phyloP scores from a whole-genome alignment of 2,797 vertebrate species.

The Loriculus beryllinus region DNA sequence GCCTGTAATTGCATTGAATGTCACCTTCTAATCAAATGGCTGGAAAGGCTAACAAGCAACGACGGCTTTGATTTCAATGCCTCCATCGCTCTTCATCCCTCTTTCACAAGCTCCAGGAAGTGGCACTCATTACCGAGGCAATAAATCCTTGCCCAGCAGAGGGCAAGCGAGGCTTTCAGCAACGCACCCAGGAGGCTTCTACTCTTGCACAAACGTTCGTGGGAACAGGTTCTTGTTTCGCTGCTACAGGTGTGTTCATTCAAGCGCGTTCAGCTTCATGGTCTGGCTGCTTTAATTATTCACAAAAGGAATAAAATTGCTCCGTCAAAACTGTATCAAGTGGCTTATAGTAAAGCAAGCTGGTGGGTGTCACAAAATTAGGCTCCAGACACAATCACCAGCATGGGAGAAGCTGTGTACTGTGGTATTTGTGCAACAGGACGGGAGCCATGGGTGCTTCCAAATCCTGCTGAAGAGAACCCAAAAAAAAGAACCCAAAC shows the following conservation, averaged over 20 bases:
- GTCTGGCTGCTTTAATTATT: not conserved
- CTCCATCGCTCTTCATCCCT: not conserved
- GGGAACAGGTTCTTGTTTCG: not conserved
- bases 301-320: not conserved
- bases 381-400: not conserved
- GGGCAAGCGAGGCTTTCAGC: slow-evolving; percentile 31
- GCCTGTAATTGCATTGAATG: slow-evolving; percentile 35
- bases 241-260: not conserved
- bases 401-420: not conserved
- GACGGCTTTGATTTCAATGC: not conserved
- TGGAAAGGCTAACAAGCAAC: slow-evolving; percentile 5
- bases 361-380: not conserved
- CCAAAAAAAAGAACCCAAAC: not conserved
- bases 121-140: fast-evolving
- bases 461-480: not conserved
- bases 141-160: slow-evolving; percentile 3
- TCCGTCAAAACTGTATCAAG: not conserved
- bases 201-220: not conserved
- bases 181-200: not conserved
- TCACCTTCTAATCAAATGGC: slow-evolving; percentile 47
- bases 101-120: not conserved
- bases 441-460: not conserved
- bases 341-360: not conserved
- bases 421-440: not conserved
- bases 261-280: not conserved